A percentile compares a stretch with the other conserved stretches of the same genome.
These are phyloP conservation scores for Pachyramphus minor DNA, from an alignment of 2,113 vertebrate species.

Conservation along the genomic window DNA sequence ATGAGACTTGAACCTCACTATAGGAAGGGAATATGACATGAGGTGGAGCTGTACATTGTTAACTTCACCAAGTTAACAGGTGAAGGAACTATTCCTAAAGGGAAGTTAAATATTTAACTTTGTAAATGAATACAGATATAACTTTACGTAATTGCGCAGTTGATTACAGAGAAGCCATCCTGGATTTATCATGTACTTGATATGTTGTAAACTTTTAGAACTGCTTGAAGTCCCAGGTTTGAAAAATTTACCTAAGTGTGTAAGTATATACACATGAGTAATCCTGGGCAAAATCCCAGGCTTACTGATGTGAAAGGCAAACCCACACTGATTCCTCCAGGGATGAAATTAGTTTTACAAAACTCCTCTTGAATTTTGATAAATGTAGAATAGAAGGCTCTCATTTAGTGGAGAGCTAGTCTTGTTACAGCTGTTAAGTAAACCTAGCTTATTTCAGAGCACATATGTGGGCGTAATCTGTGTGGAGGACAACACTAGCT, in stretches of 20 bases:
- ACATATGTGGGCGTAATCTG: neutral
- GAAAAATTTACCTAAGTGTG: neutral
- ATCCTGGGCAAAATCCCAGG: neutral
- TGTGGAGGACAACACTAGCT: neutral
- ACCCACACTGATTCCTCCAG: neutral
- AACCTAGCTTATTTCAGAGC: neutral
- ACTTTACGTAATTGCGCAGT: neutral
- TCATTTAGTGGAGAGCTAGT: neutral
- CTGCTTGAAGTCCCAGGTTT: neutral
- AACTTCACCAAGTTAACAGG: neutral
- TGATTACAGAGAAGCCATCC: slow-evolving; percentile 61
- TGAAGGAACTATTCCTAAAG: neutral
- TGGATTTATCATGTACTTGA: slow-evolving; percentile 66
- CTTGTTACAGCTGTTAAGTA: neutral
- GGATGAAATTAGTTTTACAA: neutral
- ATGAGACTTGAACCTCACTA: neutral
- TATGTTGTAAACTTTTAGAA: neutral
- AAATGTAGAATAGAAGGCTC: neutral
- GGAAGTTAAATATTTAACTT: neutral
- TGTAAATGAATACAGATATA: neutral
- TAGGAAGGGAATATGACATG: neutral
- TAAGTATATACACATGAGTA: neutral
- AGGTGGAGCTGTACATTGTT: neutral
- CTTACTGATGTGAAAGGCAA: neutral
- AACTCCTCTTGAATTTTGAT: neutral